Base-by-base conservation (phyloP, 2,797 vertebrate genomes). In the Amblyraja radiata region DNA sequence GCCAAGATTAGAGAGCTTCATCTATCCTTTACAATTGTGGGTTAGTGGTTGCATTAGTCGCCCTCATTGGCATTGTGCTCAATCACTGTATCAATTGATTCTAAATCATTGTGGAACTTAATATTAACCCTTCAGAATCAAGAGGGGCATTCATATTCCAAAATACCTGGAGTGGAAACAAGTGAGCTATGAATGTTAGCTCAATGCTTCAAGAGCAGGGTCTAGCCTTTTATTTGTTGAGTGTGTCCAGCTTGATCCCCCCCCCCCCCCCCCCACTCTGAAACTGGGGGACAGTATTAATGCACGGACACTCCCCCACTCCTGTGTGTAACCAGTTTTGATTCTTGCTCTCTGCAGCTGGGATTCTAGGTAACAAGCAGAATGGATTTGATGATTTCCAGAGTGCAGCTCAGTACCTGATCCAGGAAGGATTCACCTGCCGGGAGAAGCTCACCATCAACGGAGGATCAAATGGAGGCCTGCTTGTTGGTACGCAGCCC, bases 311-410 rank as follows among this genome's bases (percentile, higher is more conserved):
- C 14, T 6, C 7, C 32, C 8, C 28, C 83, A 36, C 7, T 32
- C 58, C 46, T 16, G 2, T 21, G 6, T 21, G 16, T 36, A 32
- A 88, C n/a, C 61, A 65, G 21, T 21, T 68, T 68, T 63, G 6
- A 93, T 25, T 28, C 7, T 93, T n/a, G 4, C 91, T 93, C 77
- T 93, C 93, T 93, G 91, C 71, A 97, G 97, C 94, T 6, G 97
- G 96, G 0, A 94, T 93, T 4, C 93, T 97, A 1, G 96, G 94
- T 13, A 97, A 96, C 93, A 97, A 97, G 94, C 96, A 97, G 95
- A 97, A 96, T 36, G 95, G 96, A 94, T 97, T 97, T 6, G 95
- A 96, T 83, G 97, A 97, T 94, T 97, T 97, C 95, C 96, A 96
- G 94, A 94, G 95, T 63, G 97, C 97, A 0, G 96, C 96, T 0